Evolutionary conservation across 2,797 vertebrate genomes (phyloP).

Genomic region (Danio choprae): DNA sequence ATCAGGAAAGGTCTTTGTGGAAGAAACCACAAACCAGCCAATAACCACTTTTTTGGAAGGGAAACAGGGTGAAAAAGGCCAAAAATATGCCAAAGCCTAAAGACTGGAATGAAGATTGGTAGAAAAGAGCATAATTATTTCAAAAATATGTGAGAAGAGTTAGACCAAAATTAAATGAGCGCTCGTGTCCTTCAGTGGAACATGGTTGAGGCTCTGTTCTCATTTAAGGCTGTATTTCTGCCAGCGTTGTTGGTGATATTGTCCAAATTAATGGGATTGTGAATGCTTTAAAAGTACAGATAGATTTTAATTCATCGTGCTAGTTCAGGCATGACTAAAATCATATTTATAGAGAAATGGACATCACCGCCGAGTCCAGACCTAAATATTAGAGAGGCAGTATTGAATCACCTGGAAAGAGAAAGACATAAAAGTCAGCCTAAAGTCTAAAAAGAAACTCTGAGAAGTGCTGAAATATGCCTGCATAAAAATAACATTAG

Average conservation of each 20-base stretch:
- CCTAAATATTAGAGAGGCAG: not conserved
- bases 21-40: not conserved
- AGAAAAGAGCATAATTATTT: not conserved
- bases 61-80: not conserved
- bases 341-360: conserved; percentile 1
- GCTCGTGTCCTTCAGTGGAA: not conserved
- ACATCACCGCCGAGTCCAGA: not conserved
- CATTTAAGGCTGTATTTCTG: conserved; percentile 1
- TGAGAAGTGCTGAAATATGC: not conserved
- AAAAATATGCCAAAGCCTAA: not conserved
- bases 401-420: not conserved
- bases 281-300: not conserved
- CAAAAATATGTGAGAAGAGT: not conserved
- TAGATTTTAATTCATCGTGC: not conserved
- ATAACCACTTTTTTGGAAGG: not conserved
- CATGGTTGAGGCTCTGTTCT: not conserved
- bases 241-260: not conserved
- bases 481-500: no score
- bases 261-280: not conserved
- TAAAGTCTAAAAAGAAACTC: not conserved
- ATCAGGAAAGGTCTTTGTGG: not conserved
- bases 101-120: not conserved
- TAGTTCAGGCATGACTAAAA: not conserved
- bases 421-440: not conserved
- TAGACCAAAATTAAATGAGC: not conserved